A percentile compares a stretch with the other conserved stretches of the same genome.
These are phyloP conservation scores for Echinarachnius parma DNA, from an alignment of 53 echinoderm and acorn worm genomes.

Conservation along the genomic window DNA sequence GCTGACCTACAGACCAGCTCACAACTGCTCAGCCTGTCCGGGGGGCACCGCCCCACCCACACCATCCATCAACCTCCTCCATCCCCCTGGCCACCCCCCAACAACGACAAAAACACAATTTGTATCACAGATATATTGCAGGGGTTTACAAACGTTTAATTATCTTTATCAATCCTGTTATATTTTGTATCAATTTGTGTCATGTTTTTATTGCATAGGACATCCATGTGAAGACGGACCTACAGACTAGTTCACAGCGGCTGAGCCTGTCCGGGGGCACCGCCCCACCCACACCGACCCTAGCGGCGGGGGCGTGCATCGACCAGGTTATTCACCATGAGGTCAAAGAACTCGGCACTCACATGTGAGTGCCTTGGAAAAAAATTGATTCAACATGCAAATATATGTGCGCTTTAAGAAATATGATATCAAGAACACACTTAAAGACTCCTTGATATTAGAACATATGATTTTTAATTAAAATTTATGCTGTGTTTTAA, in stretches of 20 bases:
- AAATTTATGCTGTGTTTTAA: too few relatives aligned
- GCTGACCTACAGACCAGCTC: too few relatives aligned
- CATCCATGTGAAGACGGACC: slow-evolving; percentile 90
- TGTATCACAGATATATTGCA: neutral
- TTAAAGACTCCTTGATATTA: neutral
- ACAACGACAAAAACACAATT: too few relatives aligned
- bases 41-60: too few relatives aligned
- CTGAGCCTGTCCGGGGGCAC: slow-evolving; percentile 81
- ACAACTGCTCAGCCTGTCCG: too few relatives aligned
- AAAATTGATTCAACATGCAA: neutral
- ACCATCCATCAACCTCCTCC: too few relatives aligned
- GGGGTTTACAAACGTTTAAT: neutral
- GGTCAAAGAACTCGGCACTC: slow-evolving; percentile 96
- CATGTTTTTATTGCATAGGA: slow-evolving; percentile 52
- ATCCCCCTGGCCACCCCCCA: too few relatives aligned
- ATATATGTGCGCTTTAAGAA: too few relatives aligned
- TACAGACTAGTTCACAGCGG: slow-evolving; percentile 96
- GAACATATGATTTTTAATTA: too few relatives aligned
- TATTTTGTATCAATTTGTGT: neutral
- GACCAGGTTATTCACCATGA: slow-evolving; percentile 99
- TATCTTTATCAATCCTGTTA: neutral
- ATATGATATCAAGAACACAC: neutral
- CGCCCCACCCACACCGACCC: slow-evolving; percentile 62
- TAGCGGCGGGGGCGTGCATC: slow-evolving; percentile 69
- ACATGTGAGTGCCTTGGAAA: slow-evolving; percentile 93